These are phyloP conservation scores for Atlantisia rogersi DNA, from an alignment of 2,113 vertebrate species.

Conservation along the genomic window DNA sequence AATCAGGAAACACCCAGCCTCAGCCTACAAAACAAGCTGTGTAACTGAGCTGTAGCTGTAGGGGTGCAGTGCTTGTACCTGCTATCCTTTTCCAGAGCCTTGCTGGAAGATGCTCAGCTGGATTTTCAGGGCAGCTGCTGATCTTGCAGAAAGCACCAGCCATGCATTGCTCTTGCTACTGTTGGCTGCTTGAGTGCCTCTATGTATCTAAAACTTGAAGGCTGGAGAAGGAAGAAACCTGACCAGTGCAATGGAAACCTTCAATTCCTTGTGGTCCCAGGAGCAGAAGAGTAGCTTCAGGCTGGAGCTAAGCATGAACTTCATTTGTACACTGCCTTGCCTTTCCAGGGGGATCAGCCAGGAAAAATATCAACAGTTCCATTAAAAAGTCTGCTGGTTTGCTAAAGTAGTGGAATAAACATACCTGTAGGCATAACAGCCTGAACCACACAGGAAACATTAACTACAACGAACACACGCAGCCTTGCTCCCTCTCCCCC, in stretches of 20 bases:
- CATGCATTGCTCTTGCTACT: not conserved
- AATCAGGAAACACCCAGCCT: not conserved
- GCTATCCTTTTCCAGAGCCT: not conserved
- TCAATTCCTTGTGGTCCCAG: slow-evolving; percentile 32
- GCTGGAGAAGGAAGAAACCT: slow-evolving; percentile 56
- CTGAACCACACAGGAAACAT: slow-evolving; percentile 69
- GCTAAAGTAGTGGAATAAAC: slow-evolving; percentile 70
- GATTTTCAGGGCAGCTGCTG: not conserved
- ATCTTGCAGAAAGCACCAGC: not conserved
- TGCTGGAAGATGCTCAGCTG: not conserved
- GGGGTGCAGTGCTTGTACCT: not conserved
- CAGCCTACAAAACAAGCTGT: not conserved
- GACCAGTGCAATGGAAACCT: slow-evolving; percentile 70
- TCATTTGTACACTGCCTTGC: not conserved
- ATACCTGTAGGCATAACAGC: slow-evolving; percentile 67
- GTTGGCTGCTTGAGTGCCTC: not conserved
- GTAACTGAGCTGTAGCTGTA: not conserved
- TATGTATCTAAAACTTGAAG: slow-evolving; percentile 23
- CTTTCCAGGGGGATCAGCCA: slow-evolving; percentile 62
- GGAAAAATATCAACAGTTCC: slow-evolving; percentile 77
- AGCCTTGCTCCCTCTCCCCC: slow-evolving; percentile 2
- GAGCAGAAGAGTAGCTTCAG: slow-evolving; percentile 35
- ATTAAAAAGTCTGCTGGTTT: slow-evolving; percentile 76
- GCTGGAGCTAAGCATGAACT: slow-evolving; percentile 54
- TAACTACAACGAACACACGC: slow-evolving; percentile 52